These are phyloP conservation scores for rabbit (Oryctolagus cuniculus) DNA, from an alignment of 2,113 vertebrate species.

Conservation along the genomic window DNA sequence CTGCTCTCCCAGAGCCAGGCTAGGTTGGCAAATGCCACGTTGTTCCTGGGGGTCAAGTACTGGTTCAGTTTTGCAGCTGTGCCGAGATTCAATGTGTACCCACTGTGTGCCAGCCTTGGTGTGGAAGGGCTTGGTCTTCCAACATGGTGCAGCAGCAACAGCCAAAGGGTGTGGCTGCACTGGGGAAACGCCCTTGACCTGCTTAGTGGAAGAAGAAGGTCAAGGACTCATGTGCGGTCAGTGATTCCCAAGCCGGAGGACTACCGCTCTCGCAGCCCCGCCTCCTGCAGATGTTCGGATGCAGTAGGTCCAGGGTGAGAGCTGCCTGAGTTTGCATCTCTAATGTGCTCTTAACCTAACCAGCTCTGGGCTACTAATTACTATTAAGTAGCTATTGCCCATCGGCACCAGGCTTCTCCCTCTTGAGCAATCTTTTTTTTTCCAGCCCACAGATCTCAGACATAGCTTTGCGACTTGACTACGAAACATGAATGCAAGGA, in stretches of 20 bases:
- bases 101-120: background rate
- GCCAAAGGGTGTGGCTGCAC: background rate
- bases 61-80: background rate
- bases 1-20: background rate
- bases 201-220: background rate
- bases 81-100: background rate
- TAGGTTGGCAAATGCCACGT: background rate
- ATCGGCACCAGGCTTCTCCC: background rate
- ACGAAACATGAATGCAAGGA: background rate
- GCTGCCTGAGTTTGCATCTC: background rate
- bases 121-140: background rate
- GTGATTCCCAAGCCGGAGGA: background rate
- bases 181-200: background rate
- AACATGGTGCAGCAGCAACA: too few relatives aligned
- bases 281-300: background rate
- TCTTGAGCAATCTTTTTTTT: background rate
- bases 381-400: background rate
- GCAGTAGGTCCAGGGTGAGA: background rate
- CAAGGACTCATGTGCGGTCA: background rate
- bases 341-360: background rate
- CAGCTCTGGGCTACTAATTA: too few relatives aligned
- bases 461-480: background rate
- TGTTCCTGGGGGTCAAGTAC: background rate
- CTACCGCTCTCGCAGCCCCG: too few relatives aligned
- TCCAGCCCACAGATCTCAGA: background rate